phyloP scores from a whole-genome alignment of 2,113 vertebrate species.

The Phrynocephalus versicolor region DNA sequence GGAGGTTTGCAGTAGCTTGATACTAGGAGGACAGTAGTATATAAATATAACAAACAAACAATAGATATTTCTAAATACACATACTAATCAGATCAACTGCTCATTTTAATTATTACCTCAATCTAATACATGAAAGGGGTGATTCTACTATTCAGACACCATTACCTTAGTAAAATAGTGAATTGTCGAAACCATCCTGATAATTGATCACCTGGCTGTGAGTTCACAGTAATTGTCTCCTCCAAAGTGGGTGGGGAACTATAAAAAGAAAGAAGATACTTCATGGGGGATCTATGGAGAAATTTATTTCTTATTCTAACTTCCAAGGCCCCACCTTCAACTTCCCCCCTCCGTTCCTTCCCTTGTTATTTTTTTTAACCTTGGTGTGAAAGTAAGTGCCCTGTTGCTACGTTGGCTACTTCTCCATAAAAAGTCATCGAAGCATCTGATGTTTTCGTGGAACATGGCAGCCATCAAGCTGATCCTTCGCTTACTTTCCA shows the following conservation, averaged over 20 bases:
- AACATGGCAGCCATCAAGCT: constrained; percentile 80
- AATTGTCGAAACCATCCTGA: constrained; percentile 87
- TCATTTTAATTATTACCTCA: neutral
- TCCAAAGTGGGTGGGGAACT: constrained; percentile 50
- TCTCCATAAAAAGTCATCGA: constrained; percentile 87
- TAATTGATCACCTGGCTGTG: constrained; percentile 62
- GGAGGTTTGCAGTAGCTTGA: no score
- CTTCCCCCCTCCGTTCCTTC: no score
- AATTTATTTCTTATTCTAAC: neutral
- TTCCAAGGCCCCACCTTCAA: neutral
- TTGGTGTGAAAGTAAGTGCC: constrained; percentile 16
- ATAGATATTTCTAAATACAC: no score
- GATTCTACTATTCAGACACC: neutral
- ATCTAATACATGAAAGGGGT: neutral
- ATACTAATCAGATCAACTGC: neutral
- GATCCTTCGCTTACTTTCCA: constrained; percentile 78
- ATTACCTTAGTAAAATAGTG: constrained; percentile 83
- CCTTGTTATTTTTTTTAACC: constrained; percentile 61
- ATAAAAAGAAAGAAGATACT: constrained; percentile 17
- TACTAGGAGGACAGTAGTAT: no score
- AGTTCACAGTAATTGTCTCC: constrained; percentile 61
- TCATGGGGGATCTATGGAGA: neutral
- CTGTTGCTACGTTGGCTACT: constrained; percentile 25
- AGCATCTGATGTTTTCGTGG: constrained; percentile 81
- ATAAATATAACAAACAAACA: no score